A percentile compares a stretch with the other conserved stretches of the same genome.
Conservation (phyloP, 2,888 invertebrate species). For the Synergus gifuensis region DNA sequence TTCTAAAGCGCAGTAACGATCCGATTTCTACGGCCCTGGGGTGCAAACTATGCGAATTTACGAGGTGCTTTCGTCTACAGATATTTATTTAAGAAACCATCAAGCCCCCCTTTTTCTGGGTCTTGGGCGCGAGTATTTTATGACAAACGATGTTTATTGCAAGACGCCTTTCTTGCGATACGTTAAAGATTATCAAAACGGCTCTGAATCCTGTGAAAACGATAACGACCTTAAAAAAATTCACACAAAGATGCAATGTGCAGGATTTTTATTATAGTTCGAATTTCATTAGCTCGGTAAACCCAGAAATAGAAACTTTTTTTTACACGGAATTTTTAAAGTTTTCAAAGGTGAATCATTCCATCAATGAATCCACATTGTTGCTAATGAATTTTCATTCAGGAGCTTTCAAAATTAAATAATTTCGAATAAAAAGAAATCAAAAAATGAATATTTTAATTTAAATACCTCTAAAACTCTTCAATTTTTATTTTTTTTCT, state of each 20-base stretch:
- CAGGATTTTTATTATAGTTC: background rate
- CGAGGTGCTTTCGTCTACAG: constrained; percentile 18
- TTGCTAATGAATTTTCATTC: no score
- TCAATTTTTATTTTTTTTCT: background rate
- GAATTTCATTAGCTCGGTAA: no score
- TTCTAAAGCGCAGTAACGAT: constrained; percentile 35
- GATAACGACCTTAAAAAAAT: constrained; percentile 49
- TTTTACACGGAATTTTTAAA: no score
- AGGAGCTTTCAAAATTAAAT: no score
- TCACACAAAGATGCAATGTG: constrained; percentile 23
- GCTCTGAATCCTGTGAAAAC: constrained; percentile 52
- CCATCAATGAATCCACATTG: no score
- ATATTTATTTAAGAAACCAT: constrained; percentile 36
- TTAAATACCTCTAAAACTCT: no score
- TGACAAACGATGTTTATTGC: constrained; percentile 55
- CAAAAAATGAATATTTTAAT: no score
- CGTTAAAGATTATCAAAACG: constrained; percentile 54
- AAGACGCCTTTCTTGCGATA: constrained; percentile 4
- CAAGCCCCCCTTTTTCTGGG: background rate
- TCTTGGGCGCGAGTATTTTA: constrained; percentile 46
- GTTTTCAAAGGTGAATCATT: no score
- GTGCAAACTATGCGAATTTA: constrained; percentile 28
- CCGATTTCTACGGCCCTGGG: constrained; percentile 3
- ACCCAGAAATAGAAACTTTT: no score
- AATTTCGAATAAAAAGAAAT: no score